These are phyloP conservation scores for Lophochroa leadbeateri DNA, from an alignment of 2,113 vertebrate species.

Conservation along the genomic window DNA sequence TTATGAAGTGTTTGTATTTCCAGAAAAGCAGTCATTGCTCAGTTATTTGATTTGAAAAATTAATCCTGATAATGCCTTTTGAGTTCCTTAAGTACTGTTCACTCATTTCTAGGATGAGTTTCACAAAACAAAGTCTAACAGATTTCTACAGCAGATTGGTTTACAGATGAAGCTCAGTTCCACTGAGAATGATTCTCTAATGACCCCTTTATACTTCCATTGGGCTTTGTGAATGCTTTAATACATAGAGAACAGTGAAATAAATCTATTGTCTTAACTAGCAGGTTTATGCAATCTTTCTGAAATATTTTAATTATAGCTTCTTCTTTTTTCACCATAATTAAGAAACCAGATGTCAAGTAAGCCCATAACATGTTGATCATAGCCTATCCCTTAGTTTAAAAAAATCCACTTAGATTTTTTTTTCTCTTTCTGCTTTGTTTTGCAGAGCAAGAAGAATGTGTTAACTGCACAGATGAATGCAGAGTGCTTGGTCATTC, in stretches of 20 bases:
- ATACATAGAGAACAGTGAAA: constrained; percentile 71
- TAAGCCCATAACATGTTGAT: constrained; percentile 44
- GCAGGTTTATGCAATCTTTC: constrained; percentile 70
- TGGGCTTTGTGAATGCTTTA: constrained; percentile 58
- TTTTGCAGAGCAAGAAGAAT: constrained; percentile 95
- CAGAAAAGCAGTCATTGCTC: constrained; percentile 34
- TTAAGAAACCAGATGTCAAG: constrained; percentile 72
- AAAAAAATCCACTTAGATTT: constrained; percentile 48
- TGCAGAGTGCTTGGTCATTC: constrained; percentile 99
- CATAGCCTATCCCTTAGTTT: constrained; percentile 42
- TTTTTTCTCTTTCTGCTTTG: constrained; percentile 66
- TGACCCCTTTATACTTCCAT: constrained; percentile 66
- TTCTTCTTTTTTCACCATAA: constrained; percentile 72
- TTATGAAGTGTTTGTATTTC: constrained; percentile 48
- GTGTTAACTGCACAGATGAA: constrained; percentile 98
- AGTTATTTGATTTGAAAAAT: constrained; percentile 67
- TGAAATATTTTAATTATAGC: constrained; percentile 77
- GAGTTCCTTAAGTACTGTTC: constrained; percentile 59
- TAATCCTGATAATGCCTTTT: constrained; percentile 67
- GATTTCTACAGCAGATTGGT: constrained; percentile 63
- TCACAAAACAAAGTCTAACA: constrained; percentile 67
- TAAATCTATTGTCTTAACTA: constrained; percentile 70
- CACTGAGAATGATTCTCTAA: constrained; percentile 65
- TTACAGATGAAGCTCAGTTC: constrained; percentile 63
- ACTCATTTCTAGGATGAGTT: constrained; percentile 49